Percentiles rank a stretch among this genome's conserved stretches.
Conservation (phyloP, 2,888 invertebrate species). For the Cephus sareptanus region DNA sequence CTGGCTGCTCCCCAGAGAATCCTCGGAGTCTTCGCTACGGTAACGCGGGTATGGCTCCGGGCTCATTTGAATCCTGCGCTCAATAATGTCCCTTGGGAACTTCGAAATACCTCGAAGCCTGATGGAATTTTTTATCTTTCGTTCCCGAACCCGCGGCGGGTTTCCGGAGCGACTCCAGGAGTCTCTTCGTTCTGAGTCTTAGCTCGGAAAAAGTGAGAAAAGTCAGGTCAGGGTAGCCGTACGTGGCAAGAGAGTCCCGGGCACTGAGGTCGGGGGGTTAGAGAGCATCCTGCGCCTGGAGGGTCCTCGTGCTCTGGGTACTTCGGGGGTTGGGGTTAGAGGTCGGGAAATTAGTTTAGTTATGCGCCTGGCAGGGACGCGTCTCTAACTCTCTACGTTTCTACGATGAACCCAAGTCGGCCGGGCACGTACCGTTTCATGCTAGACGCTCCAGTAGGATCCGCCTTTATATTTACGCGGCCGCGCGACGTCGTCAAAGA, state of each 20-base stretch:
- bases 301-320: slow-evolving; percentile 29
- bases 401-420: neutral
- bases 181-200: too few relatives aligned
- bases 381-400: slow-evolving; percentile 40
- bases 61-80: slow-evolving; percentile 58
- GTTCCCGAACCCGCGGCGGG: neutral
- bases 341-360: slow-evolving; percentile 62
- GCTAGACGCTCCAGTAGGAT: too few relatives aligned
- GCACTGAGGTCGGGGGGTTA: slow-evolving; percentile 36
- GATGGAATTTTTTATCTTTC: slow-evolving; percentile 16
- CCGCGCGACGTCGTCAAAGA: neutral
- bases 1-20: slow-evolving; percentile 43
- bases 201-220: too few relatives aligned
- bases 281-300: slow-evolving; percentile 49
- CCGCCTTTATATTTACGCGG: too few relatives aligned
- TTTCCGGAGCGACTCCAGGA: too few relatives aligned
- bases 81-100: slow-evolving; percentile 55
- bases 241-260: too few relatives aligned
- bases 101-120: slow-evolving; percentile 37
- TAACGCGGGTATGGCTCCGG: slow-evolving; percentile 35
- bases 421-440: slow-evolving; percentile 16
- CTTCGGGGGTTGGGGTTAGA: slow-evolving; percentile 44
- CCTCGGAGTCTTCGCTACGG: slow-evolving; percentile 18
- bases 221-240: too few relatives aligned
- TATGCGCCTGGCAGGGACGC: slow-evolving; percentile 59